phyloP scores from a whole-genome alignment of 2,888 invertebrate genomes.

The Morpho helenor region DNA sequence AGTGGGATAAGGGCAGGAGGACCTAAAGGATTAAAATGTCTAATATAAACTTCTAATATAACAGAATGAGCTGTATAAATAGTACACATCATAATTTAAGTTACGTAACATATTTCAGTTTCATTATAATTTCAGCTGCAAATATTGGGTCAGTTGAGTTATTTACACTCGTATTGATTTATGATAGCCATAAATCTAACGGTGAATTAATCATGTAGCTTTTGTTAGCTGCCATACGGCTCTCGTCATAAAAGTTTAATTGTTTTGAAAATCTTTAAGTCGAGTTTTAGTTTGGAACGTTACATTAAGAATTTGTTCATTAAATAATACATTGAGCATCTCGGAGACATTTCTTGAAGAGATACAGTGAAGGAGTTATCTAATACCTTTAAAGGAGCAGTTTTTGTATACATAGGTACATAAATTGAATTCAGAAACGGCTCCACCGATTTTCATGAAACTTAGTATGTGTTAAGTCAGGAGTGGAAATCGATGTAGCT shows the following conservation, averaged over 20 bases:
- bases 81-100: background rate
- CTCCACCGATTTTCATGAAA: too few relatives aligned
- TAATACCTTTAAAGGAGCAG: too few relatives aligned
- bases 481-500: too few relatives aligned
- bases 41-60: background rate
- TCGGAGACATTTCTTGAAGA: too few relatives aligned
- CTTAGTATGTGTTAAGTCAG: too few relatives aligned
- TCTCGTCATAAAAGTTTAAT: constrained; percentile 36
- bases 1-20: too few relatives aligned
- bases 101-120: background rate
- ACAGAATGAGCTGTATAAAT: too few relatives aligned
- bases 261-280: constrained; percentile 3
- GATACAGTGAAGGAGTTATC: too few relatives aligned
- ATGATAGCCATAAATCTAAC: constrained; percentile 67
- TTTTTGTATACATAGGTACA: too few relatives aligned
- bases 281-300: background rate
- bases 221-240: constrained; percentile 59
- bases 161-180: constrained; percentile 57
- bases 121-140: constrained; percentile 3
- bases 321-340: too few relatives aligned
- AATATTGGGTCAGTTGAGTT: constrained; percentile 16
- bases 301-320: constrained; percentile 4
- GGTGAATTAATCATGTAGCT: constrained; percentile 68
- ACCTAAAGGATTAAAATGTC: background rate
- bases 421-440: too few relatives aligned